Percentiles rank a stretch among this genome's conserved stretches.
These are phyloP conservation scores for Hiodon alosoides DNA, from an alignment of 2,113 vertebrate genomes.

Conservation along the genomic window DNA sequence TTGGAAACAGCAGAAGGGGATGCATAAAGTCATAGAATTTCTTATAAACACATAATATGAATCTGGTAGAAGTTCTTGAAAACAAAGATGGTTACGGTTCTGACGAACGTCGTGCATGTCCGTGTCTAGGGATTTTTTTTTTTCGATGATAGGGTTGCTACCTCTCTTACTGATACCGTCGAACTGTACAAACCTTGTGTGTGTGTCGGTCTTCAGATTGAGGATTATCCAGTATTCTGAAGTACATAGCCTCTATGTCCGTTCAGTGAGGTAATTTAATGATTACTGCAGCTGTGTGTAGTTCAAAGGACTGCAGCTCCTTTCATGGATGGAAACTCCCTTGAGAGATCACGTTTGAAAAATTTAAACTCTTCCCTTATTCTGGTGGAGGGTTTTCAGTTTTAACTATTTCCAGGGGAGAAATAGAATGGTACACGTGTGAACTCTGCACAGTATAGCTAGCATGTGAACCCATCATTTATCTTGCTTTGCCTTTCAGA, in stretches of 20 bases:
- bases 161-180: too few relatives aligned
- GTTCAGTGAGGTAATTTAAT: slow-evolving; percentile 30
- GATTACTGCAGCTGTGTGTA: slow-evolving; percentile 42
- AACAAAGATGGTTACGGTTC: not conserved
- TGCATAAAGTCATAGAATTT: not conserved
- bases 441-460: not conserved
- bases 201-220: slow-evolving; percentile 14
- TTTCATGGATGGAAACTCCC: slow-evolving; percentile 48
- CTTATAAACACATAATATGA: not conserved
- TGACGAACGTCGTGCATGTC: slow-evolving; percentile 40
- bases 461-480: slow-evolving; percentile 4
- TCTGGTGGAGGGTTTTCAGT: not conserved
- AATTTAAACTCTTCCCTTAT: too few relatives aligned
- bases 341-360: slow-evolving; percentile 28
- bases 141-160: too few relatives aligned
- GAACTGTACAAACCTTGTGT: slow-evolving; percentile 46
- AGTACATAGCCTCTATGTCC: not conserved
- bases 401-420: not conserved
- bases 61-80: not conserved
- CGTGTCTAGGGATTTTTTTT: slow-evolving; percentile 40
- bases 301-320: slow-evolving; percentile 47
- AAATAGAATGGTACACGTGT: not conserved
- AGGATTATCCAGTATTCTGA: not conserved
- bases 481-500: not conserved
- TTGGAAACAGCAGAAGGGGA: not conserved